These are phyloP conservation scores for Sphecodes monilicornis DNA, from an alignment of 2,888 invertebrate genomes.

Conservation along the genomic window DNA sequence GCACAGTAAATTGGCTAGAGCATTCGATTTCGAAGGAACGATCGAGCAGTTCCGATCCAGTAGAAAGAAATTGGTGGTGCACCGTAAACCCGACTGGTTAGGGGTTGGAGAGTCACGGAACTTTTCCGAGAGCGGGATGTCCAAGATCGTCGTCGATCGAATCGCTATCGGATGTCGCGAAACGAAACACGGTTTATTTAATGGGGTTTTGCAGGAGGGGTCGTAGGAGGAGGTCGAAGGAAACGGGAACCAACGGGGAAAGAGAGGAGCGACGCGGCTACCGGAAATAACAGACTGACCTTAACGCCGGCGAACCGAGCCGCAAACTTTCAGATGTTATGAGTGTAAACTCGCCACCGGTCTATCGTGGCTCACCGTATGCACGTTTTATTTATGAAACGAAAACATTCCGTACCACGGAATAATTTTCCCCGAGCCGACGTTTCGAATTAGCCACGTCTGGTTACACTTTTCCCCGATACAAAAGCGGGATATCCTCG, in stretches of 20 bases:
- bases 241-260: conserved; percentile 24
- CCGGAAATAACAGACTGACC: conserved; percentile 59
- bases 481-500: conserved; percentile 26
- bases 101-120: background rate
- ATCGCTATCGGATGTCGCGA: background rate
- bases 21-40: background rate
- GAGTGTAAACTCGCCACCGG: conserved; percentile 62
- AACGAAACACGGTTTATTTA: conserved; percentile 34
- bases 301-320: conserved; percentile 55
- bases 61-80: conserved; percentile 1
- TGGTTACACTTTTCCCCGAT: conserved; percentile 42
- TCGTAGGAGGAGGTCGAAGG: background rate
- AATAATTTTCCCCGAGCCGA: conserved; percentile 52
- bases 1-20: background rate
- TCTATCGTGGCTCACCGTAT: conserved; percentile 45
- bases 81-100: background rate
- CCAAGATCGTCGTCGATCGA: background rate
- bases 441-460: conserved; percentile 55
- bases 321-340: conserved; percentile 67
- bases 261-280: conserved; percentile 39
- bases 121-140: background rate
- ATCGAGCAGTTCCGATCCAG: background rate
- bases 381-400: conserved; percentile 64
- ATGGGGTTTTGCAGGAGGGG: background rate
- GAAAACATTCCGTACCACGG: conserved; percentile 50